Base-by-base conservation (phyloP, 2,888 invertebrate genomes). In the Uropetala carovei region DNA sequence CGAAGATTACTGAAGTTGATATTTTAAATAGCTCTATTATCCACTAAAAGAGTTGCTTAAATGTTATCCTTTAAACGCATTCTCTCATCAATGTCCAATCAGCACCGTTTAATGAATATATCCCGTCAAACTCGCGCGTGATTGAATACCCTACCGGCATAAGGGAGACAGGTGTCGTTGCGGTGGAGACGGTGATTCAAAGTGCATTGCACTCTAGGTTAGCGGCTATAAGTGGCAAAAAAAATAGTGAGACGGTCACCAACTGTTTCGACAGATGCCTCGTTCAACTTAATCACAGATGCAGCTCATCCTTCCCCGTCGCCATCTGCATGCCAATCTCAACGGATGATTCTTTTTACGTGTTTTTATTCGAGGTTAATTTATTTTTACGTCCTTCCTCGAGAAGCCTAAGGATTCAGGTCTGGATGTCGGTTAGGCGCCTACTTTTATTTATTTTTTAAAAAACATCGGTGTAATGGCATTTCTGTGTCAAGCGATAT, bases 211-310 rank as follows among this genome's bases (percentile, higher is more conserved):
- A 27, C 22, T 75, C 68, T 68, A 22, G 9, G 10, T 68, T 16
- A 68, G 18, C 64, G 18, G n/a, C 22, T 22, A n/a, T 43, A 43
- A 43, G 5, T 22, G 13, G 75, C 75, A 27, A 75, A 27, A 11
- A 75, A 75, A 27, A 43, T 5, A n/a, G n/a, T n/a, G 43, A 5
- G 43, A 43, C 43, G 43, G 43, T 43, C 1, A 75, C 75, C 75
- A 75, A 75, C 75, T 68, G 68, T 18, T 68, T 68, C 75, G 75
- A 75, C 75, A 75, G 22, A 75, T 75, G 22, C 68, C 68, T 10
- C 68, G 9, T 10, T 27, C 43, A 75, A 13, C 75, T 22, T n/a
- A 27, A 75, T 75, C 75, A 27, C 22, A 4, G 68, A 64, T 64
- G 64, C 64, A 16, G 7, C 18, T 64, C 75, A 27, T 27, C 27